phyloP scores from a whole-genome alignment of 2,797 vertebrate genomes.

The Apogon hyalosoma region DNA sequence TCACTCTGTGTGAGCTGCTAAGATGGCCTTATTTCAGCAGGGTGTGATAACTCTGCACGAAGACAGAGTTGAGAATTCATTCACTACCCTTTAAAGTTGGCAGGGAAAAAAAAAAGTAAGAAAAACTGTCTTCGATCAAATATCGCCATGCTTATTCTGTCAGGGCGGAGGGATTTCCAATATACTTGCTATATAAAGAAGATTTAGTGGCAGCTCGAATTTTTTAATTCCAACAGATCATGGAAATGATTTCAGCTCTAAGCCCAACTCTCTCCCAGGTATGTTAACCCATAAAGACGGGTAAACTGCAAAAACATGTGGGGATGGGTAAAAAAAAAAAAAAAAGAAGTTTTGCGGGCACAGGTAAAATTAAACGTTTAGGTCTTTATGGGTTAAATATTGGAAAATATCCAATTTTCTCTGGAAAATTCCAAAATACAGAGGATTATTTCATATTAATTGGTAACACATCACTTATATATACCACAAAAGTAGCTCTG shows the following conservation, averaged over 20 bases:
- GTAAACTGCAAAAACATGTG: too few species aligned
- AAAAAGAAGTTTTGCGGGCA: too few species aligned
- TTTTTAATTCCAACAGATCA: conserved; percentile 66
- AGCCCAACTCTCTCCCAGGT: conserved; percentile 40
- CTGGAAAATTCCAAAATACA: too few species aligned
- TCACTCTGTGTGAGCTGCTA: conserved; percentile 59
- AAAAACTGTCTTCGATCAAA: conserved; percentile 58
- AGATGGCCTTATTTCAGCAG: conserved; percentile 75
- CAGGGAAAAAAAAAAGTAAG: background rate
- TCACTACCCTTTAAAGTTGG: conserved; percentile 62
- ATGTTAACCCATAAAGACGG: too few species aligned
- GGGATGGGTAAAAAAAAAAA: too few species aligned
- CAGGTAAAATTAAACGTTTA: too few species aligned
- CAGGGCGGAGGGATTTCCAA: conserved; percentile 44
- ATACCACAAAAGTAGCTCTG: too few species aligned
- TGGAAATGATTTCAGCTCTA: conserved; percentile 57
- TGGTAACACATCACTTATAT: too few species aligned
- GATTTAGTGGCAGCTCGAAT: conserved; percentile 41
- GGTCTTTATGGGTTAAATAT: too few species aligned
- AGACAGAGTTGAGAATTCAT: conserved; percentile 66
- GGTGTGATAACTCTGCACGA: conserved; percentile 69
- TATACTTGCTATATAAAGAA: conserved; percentile 63
- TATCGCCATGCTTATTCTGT: conserved; percentile 44
- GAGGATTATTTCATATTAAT: too few species aligned
- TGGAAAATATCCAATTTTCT: too few species aligned